These are phyloP conservation scores for Nipponacmea schrenckii DNA, from an alignment of 2,888 invertebrate species.

Conservation along the genomic window DNA sequence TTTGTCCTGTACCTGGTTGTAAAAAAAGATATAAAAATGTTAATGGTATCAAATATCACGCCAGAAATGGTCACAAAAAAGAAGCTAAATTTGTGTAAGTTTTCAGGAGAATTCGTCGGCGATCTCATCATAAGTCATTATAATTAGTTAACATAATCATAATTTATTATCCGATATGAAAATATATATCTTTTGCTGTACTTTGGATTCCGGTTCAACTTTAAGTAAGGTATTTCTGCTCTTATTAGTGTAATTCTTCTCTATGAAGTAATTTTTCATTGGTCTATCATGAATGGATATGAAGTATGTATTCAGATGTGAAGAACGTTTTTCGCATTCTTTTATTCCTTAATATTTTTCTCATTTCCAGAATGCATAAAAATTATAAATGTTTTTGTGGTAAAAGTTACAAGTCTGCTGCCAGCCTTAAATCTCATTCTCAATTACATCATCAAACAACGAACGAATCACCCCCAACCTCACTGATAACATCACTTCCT, in stretches of 20 bases:
- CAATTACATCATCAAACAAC: slow-evolving; percentile 60
- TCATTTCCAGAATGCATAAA: slow-evolving; percentile 77
- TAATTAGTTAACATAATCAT: too few species aligned
- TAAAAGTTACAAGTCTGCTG: slow-evolving; percentile 85
- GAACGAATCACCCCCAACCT: slow-evolving; percentile 20
- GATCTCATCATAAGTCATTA: not conserved
- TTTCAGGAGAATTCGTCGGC: slow-evolving; percentile 41
- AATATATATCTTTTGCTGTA: not conserved
- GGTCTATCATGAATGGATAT: too few species aligned
- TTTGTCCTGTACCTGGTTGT: slow-evolving; percentile 86
- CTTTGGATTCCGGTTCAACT: not conserved
- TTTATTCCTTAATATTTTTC: slow-evolving; percentile 20
- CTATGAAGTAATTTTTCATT: too few species aligned
- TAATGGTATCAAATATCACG: slow-evolving; percentile 89
- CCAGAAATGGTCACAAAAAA: slow-evolving; percentile 86
- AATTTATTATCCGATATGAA: too few species aligned
- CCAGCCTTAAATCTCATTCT: slow-evolving; percentile 82
- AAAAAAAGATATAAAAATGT: slow-evolving; percentile 89
- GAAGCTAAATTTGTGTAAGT: slow-evolving; percentile 77
- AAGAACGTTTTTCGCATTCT: not conserved
- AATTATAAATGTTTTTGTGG: slow-evolving; percentile 85
- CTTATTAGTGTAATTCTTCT: too few species aligned
- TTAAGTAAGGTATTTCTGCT: too few species aligned
- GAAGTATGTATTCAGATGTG: too few species aligned
- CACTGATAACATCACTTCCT: slow-evolving; percentile 3